Evolutionary conservation across 2,113 vertebrate genomes (phyloP), one percentile per base, ranked within the genome.

Genomic region (Miniopterus natalensis): DNA sequence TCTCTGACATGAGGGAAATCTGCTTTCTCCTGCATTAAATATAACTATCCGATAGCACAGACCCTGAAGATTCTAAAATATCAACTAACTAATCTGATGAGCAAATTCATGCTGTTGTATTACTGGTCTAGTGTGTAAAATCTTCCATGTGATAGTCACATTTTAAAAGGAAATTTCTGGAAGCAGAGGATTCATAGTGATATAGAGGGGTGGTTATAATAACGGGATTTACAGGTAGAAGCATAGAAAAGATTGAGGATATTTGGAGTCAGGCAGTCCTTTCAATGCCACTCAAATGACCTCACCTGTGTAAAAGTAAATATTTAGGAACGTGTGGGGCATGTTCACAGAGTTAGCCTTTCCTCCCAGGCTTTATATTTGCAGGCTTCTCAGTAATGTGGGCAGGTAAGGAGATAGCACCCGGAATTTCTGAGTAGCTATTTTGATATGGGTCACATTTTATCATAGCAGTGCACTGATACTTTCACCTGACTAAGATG

Each of bases 381-480:
- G n/a, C 3, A 63, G 40, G 5, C 23, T 90, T 85, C 23, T 90
- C 66, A 75, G 14, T 88, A 68, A 78, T 2, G 2, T 55, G 47
- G n/a, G 4, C n/a, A 84, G n/a, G 23, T 84, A 80, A 84, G 14
- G 57, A 36, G 5, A 29, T 4, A 88, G 49, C 40, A 65, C 68
- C n/a, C 47, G 8, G 31, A 53, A 45, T 88, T 75, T 92, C 68
- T 25, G 13, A 88, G 31, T 31, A 87, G 18, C 42, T 95, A 18
- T 55, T 88, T 89, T 84, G 20, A 92, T 80, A 36, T 71, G 29
- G 59, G 75, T 55, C 61, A 94, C 8, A 85, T 83, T 74, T 95
- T 81, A 74, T 91, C 42, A 61, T 71, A 74, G 17, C n/a, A 81
- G 65, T 70, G 71, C 9, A 45, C 8, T 49, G 51, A 53, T 49